phyloP scores from a whole-genome alignment of 1,140 invertebrate species.

The Olivierus martensii region DNA sequence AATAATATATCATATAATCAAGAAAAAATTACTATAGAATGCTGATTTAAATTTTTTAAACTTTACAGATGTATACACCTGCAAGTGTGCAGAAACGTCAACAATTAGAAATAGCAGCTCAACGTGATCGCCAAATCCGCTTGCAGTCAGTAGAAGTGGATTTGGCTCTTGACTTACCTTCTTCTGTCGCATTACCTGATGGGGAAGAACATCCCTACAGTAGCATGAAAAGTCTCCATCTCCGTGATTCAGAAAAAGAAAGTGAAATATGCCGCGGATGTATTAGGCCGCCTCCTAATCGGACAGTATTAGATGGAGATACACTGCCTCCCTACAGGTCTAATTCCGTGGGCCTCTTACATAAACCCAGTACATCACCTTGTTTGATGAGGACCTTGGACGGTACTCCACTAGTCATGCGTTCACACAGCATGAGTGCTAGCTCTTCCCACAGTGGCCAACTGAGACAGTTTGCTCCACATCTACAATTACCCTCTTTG shows the following conservation, averaged over 20 bases:
- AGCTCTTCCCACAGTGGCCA: conserved; percentile 4
- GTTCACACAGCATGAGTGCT: conserved; percentile 17
- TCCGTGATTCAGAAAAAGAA: conserved; percentile 46
- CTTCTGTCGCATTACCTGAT: conserved; percentile 49
- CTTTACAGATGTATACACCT: conserved; percentile 28
- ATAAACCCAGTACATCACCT: conserved; percentile 14
- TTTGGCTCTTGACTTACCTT: conserved; percentile 47
- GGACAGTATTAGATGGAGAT: conserved; percentile 50
- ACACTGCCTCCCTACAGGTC: conserved; percentile 48
- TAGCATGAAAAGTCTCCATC: conserved; percentile 42
- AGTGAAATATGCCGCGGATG: conserved; percentile 52
- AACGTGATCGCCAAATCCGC: conserved; percentile 40
- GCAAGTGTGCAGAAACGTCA: conserved; percentile 37
- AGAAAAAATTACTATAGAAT: neutral
- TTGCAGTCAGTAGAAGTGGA: conserved; percentile 44
- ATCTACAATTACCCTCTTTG: neutral
- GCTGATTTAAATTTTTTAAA: neutral
- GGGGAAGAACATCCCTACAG: conserved; percentile 51
- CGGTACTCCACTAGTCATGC: conserved; percentile 17
- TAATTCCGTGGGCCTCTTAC: conserved; percentile 36
- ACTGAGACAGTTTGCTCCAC: neutral
- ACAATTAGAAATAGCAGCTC: conserved; percentile 38
- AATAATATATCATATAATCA: neutral
- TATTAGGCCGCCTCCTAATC: conserved; percentile 52
- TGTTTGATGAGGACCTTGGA: neutral